A percentile compares a stretch with the other conserved stretches of the same genome.
These are phyloP conservation scores for Scaptomyza montana DNA, from an alignment of 1,140 invertebrate genomes.

Conservation along the genomic window DNA sequence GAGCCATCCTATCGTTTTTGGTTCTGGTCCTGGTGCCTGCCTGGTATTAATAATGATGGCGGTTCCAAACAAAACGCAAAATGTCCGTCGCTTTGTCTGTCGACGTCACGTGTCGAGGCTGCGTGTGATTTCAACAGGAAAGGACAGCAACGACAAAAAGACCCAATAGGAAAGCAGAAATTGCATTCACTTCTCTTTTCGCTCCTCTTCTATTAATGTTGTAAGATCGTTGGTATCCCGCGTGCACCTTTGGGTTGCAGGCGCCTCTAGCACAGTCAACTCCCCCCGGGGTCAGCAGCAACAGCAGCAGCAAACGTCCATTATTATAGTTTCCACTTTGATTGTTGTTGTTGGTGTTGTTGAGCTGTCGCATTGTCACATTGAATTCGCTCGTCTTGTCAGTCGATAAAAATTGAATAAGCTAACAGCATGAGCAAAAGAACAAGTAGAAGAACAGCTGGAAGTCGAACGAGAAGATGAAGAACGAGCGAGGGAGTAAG, in stretches of 20 bases:
- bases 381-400: conserved; percentile 56
- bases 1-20: not conserved
- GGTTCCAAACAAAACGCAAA: conserved; percentile 62
- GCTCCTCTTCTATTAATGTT: not conserved
- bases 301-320: conserved; percentile 15
- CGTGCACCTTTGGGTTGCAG: conserved; percentile 38
- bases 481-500: too few relatives aligned
- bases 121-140: conserved; percentile 67
- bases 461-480: not conserved
- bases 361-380: conserved; percentile 53
- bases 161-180: conserved; percentile 11
- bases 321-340: conserved; percentile 25
- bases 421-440: conserved; percentile 43
- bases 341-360: conserved; percentile 14
- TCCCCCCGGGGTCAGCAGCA: conserved; percentile 18
- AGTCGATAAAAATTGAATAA: conserved; percentile 60
- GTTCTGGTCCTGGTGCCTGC: conserved; percentile 9
- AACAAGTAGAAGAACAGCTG: conserved; percentile 5
- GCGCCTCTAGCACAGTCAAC: not conserved
- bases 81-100: conserved; percentile 46
- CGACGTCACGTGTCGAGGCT: conserved; percentile 70
- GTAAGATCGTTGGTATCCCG: conserved; percentile 17
- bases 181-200: conserved; percentile 33
- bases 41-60: conserved; percentile 76
- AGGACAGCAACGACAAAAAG: conserved; percentile 28